Base-by-base conservation (phyloP, 2,797 vertebrate species). In the Bradypodion pumilum region DNA sequence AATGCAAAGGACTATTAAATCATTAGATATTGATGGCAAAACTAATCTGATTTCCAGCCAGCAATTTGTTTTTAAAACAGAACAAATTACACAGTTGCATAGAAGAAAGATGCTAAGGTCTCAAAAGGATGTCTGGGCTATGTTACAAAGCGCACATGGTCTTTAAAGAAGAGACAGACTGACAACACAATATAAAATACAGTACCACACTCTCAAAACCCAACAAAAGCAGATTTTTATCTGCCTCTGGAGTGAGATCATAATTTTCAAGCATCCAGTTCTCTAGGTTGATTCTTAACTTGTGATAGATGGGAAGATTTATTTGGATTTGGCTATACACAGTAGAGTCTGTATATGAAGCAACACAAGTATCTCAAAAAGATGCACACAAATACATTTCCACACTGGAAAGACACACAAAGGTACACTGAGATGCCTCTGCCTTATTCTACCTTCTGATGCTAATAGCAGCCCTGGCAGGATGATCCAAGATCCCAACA, bases 251-350 rank as follows among this genome's bases (percentile, higher is more conserved):
- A 42, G 9, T 60, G 40, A 62, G 42, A 21, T 44, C 52, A 74
- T 86, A 74, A 82, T 68, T 90, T 78, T n/a, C 63, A 65, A 63
- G 8, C 49, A 81, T 25, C 25, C 60, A 81, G 23, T 35, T 84
- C 35, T 89, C 74, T 42, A 59, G 8, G 85, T 74, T 86, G 81
- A 91, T 90, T 89, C 88, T 85, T 42, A 85, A 80, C 65, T 32
- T 49, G 73, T 83, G 66, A 62, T 78, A 40, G 63, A 81, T 66
- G 77, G 69, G 60, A 86, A 85, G 62, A 75, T 82, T 86, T 83
- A 85, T 83, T 80, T 62, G 9, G 84, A 25, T 86, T 81, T 40
- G 40, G 19, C 42, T 32, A 89, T 29, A 79, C 62, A 87, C 81
- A 78, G 44, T 35, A 56, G 19, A 4, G 56, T 81, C 25, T 52